phyloP scores from a whole-genome alignment of 2,888 invertebrate species.

The Thereva nobilitata region DNA sequence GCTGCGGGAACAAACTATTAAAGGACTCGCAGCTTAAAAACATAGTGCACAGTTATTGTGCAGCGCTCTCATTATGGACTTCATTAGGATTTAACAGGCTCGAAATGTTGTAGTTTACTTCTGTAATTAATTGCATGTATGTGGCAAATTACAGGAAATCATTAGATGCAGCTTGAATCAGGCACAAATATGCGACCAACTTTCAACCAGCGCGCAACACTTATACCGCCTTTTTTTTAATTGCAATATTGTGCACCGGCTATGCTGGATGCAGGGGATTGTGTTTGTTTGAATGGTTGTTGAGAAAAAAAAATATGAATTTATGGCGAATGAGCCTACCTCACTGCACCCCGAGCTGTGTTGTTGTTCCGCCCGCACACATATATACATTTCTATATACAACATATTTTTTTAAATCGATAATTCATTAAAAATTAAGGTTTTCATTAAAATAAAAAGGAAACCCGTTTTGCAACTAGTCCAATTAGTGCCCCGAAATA shows the following conservation, averaged over 20 bases:
- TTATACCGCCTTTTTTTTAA: slow-evolving; percentile 26
- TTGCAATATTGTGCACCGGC: slow-evolving; percentile 30
- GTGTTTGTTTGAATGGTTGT: slow-evolving; percentile 19
- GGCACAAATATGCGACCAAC: slow-evolving; percentile 19
- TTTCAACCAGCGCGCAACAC: slow-evolving; percentile 19
- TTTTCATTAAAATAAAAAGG: too few species aligned
- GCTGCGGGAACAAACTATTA: slow-evolving; percentile 15
- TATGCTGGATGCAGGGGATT: background rate
- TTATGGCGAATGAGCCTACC: too few species aligned
- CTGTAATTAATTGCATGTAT: slow-evolving; percentile 46
- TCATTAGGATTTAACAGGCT: slow-evolving; percentile 42
- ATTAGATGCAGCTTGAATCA: slow-evolving; percentile 40
- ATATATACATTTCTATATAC: too few species aligned
- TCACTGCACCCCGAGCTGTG: too few species aligned
- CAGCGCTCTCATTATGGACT: slow-evolving; percentile 40
- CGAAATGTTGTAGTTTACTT: slow-evolving; percentile 37
- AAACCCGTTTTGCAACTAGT: too few species aligned
- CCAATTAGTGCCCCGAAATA: too few species aligned
- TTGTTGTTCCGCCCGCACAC: too few species aligned
- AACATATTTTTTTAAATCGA: too few species aligned
- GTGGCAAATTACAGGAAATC: slow-evolving; percentile 48
- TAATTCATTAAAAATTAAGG: too few species aligned
- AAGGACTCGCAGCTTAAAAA: slow-evolving; percentile 28
- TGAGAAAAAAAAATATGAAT: slow-evolving; percentile 6
- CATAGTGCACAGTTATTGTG: slow-evolving; percentile 8